These are phyloP conservation scores for Rhea pennata DNA, from an alignment of 2,113 vertebrate species.

Conservation along the genomic window DNA sequence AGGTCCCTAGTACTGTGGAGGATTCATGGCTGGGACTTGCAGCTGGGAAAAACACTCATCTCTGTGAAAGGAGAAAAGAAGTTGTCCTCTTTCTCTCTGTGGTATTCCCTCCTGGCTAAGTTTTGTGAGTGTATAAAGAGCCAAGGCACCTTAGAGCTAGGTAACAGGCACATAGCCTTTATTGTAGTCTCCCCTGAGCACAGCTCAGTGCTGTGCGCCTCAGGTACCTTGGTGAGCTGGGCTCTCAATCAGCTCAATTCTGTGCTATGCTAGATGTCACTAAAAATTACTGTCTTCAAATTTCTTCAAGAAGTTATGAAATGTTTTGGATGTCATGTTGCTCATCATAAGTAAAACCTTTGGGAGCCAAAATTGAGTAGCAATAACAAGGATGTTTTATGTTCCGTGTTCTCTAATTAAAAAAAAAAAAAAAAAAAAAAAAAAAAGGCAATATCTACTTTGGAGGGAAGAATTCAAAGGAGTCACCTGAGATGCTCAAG, in stretches of 20 bases:
- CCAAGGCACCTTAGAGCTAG: background rate
- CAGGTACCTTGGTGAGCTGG: background rate
- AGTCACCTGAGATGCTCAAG: background rate
- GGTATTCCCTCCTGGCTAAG: background rate
- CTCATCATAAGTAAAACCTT: constrained; percentile 34
- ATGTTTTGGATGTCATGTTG: constrained; percentile 18
- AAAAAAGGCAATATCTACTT: background rate
- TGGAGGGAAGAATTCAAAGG: background rate
- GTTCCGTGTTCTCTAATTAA: background rate
- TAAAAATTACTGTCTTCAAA: constrained; percentile 34
- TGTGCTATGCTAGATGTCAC: background rate
- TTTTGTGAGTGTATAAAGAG: background rate
- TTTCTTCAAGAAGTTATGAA: constrained; percentile 48
- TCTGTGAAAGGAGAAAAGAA: background rate
- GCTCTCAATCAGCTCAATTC: background rate
- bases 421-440: background rate
- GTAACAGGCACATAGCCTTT: background rate
- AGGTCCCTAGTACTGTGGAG: background rate
- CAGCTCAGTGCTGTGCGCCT: background rate
- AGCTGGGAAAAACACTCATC: background rate
- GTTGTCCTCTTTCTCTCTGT: background rate
- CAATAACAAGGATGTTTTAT: constrained; percentile 28
- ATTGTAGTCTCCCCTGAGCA: background rate
- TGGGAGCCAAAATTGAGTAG: constrained; percentile 8
- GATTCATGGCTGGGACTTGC: background rate